Base-by-base conservation (phyloP, 2,797 vertebrate species). In the Lycodopsis pacificus region DNA sequence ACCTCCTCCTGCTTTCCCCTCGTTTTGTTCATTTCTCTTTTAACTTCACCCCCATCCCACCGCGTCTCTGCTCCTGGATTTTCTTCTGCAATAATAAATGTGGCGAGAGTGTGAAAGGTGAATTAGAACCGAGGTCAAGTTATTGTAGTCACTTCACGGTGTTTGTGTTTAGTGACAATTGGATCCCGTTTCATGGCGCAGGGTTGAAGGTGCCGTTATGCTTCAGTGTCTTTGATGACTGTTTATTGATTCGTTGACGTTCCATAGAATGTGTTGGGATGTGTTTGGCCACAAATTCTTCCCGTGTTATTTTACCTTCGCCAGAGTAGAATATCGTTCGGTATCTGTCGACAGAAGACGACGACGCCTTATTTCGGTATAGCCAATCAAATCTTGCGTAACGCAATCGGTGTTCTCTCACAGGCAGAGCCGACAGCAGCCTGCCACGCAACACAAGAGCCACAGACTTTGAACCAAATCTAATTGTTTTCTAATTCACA, bases 91-190 rank as follows among this genome's bases (percentile, higher is more conserved):
- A 32, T 82, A 59, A 85, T 81, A 63, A 76, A 78, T 80, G 69
- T 75, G 51, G 53, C 22, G 7, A 51, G 14, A 44, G 15, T 66
- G 19, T 66, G 19, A 73, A 71, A 68, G 17, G 30, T 75, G 81
- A 81, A 81, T 84, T 56, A 65, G 65, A 86, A 65, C 56, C 79
- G 77, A 81, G 82, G 67, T 85, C 40, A 80, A 53, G 65, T 81
- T 78, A 65, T 82, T 86, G 77, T 73, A 58, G 57, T 79, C 58
- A 57, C 73, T 46, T 61, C 27, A 73, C 77, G 46, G 32, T 34
- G 7, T 7, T 65, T 56, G 66, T 69, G 76, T 75, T 77, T 73
- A 20, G 53, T 53, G 12, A 11, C 84, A 81, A 88, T 74, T 78
- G 73, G 62, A 32, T 83, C 48, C 63, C 83, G 68, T 72, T 59